Evolutionary conservation across 1,140 invertebrate genomes (phyloP).

Genomic region (Leptinotarsa defecta): DNA sequence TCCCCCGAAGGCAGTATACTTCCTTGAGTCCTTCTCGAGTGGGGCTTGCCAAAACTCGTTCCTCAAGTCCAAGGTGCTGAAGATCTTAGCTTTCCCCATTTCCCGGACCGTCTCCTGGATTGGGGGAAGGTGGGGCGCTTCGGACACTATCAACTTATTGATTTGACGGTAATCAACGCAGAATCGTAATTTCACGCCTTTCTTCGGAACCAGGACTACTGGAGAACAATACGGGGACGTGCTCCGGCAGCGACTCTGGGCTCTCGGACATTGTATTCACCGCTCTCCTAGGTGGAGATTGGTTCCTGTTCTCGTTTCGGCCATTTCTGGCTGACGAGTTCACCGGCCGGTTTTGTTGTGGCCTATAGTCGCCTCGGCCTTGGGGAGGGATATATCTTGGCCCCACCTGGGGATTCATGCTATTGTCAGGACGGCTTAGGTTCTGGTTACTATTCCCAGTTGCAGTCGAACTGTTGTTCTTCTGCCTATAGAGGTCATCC

Average conservation of each 20-base stretch:
- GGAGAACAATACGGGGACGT: slow-evolving; percentile 27
- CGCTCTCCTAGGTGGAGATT: too few relatives aligned
- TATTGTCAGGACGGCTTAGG: too few relatives aligned
- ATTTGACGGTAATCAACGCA: slow-evolving; percentile 50
- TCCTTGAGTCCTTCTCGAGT: slow-evolving; percentile 7
- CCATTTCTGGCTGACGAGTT: background rate
- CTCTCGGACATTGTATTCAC: too few relatives aligned
- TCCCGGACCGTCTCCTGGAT: slow-evolving; percentile 29
- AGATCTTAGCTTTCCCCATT: slow-evolving; percentile 21
- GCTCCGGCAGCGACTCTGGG: background rate
- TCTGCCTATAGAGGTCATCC: too few relatives aligned
- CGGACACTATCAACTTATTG: slow-evolving; percentile 54
- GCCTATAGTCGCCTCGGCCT: background rate
- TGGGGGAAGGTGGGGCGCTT: slow-evolving; percentile 42
- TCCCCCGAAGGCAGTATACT: slow-evolving; percentile 45
- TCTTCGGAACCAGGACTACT: slow-evolving; percentile 27
- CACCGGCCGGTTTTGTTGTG: too few relatives aligned
- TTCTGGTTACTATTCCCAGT: too few relatives aligned
- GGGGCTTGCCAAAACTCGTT: slow-evolving; percentile 48
- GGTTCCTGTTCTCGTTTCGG: background rate
- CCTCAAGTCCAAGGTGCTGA: slow-evolving; percentile 40
- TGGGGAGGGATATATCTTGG: too few relatives aligned
- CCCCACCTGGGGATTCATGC: background rate
- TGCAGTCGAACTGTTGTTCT: too few relatives aligned
- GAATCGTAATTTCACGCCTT: slow-evolving; percentile 18